Base-by-base conservation (phyloP, 2,888 invertebrate species). In the Morpho helenor region DNA sequence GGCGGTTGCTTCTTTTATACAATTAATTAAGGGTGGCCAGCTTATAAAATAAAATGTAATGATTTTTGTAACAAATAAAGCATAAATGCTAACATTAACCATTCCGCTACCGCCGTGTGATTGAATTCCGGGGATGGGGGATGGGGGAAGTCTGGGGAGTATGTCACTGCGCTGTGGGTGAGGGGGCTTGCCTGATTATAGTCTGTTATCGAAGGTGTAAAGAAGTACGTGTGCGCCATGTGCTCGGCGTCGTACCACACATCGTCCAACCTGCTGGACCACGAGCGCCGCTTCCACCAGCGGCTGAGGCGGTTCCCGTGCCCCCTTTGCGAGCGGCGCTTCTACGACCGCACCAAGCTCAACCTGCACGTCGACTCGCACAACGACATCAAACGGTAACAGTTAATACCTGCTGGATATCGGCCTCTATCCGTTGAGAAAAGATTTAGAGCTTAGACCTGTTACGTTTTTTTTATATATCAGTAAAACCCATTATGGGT, bases 281-380 rank as follows among this genome's bases (percentile, higher is more conserved):
- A 86, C 63, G 77, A 79, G 8, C 68, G 75, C 0, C 62, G 79
- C 0, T 57, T 59, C 0, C 86, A 86, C 64, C 69, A 68, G 43
- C 63, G 68, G 0, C 58, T 61, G 47, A 54, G 67, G 16, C 64
- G 69, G 0, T 72, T 68, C 62, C 46, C 59, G 2, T 86, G 85
- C 49, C 63, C 42, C 52, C 8, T 47, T 7, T 86, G 86, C 47
- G 72, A 68, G 2, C 64, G 69, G 4, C 58, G 65, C 0, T 86
- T 82, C 70, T 75, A 65, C 56, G 74, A 79, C 46, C 56, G 60
- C 0, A 69, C 73, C 50, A 79, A 80, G 48, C 63, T 85, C 0
- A 71, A 75, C 2, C 59, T 79, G 0, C 85, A 85, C 48, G 39
- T 78, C 0, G 84, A 84, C 59, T 68, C 81, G 1, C 85, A 85